phyloP scores from a whole-genome alignment of 2,797 vertebrate genomes.

The Cyclopterus lumpus region DNA sequence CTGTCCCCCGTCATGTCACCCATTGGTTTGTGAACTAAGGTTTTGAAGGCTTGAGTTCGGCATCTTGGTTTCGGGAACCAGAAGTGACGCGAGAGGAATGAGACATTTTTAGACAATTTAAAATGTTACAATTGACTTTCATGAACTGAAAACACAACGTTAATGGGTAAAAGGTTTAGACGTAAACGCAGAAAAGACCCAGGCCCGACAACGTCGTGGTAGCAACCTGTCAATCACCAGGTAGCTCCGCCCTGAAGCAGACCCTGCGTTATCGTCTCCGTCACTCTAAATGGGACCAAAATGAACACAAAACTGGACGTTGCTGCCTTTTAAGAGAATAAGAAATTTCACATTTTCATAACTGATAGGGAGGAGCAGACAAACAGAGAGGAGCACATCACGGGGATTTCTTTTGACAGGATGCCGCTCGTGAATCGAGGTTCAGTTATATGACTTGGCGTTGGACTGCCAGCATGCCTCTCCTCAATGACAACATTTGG shows the following conservation, averaged over 20 bases:
- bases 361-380: constrained; percentile 6
- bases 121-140: neutral
- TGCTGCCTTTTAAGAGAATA: neutral
- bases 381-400: neutral
- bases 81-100: neutral
- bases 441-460: constrained; percentile 8
- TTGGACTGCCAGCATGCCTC: constrained; percentile 27
- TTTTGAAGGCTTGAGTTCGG: neutral
- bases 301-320: neutral
- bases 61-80: neutral
- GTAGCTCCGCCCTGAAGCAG: too few relatives aligned
- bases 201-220: too few relatives aligned
- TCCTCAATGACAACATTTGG: constrained; percentile 37
- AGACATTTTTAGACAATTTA: neutral
- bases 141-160: too few relatives aligned
- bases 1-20: neutral
- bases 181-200: too few relatives aligned
- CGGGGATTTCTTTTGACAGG: constrained; percentile 12
- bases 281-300: neutral
- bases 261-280: neutral
- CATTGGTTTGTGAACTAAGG: neutral
- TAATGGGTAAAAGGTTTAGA: too few relatives aligned
- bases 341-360: constrained; percentile 3
- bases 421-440: constrained; percentile 19
- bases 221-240: too few relatives aligned